phyloP scores from a whole-genome alignment of 2,113 vertebrate genomes.

The Mirza zaza region DNA sequence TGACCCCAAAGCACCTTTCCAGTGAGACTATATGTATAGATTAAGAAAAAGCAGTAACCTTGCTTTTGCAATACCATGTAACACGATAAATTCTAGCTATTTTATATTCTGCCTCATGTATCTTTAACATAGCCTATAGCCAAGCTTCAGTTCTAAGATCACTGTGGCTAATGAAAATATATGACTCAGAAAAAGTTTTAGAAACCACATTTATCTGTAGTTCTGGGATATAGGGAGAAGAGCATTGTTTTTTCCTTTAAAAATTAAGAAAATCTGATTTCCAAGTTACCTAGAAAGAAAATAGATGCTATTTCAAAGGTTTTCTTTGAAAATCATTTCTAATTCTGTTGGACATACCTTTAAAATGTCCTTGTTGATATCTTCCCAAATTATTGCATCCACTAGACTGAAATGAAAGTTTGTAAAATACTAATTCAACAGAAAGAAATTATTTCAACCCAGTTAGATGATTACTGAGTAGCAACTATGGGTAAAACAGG shows the following conservation, averaged over 20 bases:
- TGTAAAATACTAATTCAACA: neutral
- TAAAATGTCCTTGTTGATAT: neutral
- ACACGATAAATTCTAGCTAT: constrained; percentile 51
- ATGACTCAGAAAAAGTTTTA: constrained; percentile 40
- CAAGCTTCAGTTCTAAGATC: constrained; percentile 22
- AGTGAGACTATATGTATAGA: neutral
- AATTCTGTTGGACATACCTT: neutral
- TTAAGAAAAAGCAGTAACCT: neutral
- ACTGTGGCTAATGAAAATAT: constrained; percentile 45
- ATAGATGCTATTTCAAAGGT: neutral
- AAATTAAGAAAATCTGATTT: constrained; percentile 33
- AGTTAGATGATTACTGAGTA: neutral
- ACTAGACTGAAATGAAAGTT: neutral
- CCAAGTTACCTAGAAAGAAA: neutral
- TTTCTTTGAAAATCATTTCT: constrained; percentile 10
- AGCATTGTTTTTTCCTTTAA: neutral
- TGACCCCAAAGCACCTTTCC: constrained; percentile 13
- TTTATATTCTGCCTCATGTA: constrained; percentile 62
- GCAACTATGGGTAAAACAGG: neutral
- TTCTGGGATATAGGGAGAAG: neutral
- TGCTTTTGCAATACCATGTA: constrained; percentile 32
- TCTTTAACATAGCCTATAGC: constrained; percentile 62
- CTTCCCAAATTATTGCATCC: neutral
- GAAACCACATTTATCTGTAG: neutral
- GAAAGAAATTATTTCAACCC: neutral